Base-by-base conservation (phyloP, 2,113 vertebrate species). In the Gopherus evgoodei region DNA sequence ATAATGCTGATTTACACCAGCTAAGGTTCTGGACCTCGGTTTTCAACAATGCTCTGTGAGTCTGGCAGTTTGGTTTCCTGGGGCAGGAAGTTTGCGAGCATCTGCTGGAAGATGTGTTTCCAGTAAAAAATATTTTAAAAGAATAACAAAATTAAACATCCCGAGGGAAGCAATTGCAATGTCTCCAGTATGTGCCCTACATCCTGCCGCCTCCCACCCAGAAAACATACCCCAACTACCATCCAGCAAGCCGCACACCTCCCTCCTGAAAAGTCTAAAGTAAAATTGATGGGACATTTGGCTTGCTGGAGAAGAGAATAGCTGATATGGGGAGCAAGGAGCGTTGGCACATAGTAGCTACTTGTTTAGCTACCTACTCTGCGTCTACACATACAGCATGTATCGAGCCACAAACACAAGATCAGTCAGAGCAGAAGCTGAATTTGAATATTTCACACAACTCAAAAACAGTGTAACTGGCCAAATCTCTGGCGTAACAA, bases 1-100 rank as follows among this genome's bases (percentile, higher is more conserved):
- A 35, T 17, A 65, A 65, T 0, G 8, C 50, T 12, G 49, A 2
- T n/a, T 21, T 4, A 3, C 50, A 6, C 22, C 29, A 1, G 8
- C 56, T n/a, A 1, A 4, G 69, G 83, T 8, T 2, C 3, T 1
- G n/a, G 27, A n/a, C 56, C 31, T 11, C 3, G 0, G 52, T 24
- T 6, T 52, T n/a, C 2, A 1, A 0, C 0, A 5, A 4, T 49
- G 3, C 7, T 52, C 16, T 13, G 65, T 0, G 2, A 24, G 24
- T 6, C 31, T 5, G 1, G 1, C 5, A 9, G n/a, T 56, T 8
- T 35, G 31, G 62, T n/a, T 65, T 35, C 62, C 62, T 35, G 31
- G 62, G 62, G 14, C 62, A 65, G 62, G 13, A 35, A 35, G 62
- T n/a, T 17, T 35, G 2, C 22, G 1, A 13, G 53, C 81, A 0